Conservation (phyloP, 2,888 invertebrate genomes). For the Cremastobaeus sp. region DNA sequence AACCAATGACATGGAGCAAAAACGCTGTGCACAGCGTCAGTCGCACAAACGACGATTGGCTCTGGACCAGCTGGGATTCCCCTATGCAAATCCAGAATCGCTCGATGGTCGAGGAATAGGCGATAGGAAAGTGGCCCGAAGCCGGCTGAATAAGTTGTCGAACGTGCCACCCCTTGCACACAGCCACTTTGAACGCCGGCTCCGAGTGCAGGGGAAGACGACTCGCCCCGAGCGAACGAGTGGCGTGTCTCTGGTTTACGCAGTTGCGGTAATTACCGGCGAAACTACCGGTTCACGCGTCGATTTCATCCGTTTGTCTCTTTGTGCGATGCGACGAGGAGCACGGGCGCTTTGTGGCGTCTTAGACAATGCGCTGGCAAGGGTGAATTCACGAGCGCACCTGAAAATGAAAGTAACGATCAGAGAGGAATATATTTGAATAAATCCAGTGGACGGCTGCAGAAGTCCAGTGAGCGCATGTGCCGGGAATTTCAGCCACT, state of each 20-base stretch:
- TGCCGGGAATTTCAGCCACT: too few species aligned
- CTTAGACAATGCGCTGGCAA: constrained; percentile 19
- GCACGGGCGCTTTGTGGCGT: constrained; percentile 15
- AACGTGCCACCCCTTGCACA: constrained; percentile 2
- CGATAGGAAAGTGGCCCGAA: not conserved
- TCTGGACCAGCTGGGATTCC: too few species aligned
- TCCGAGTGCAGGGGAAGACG: constrained; percentile 40
- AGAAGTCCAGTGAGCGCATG: too few species aligned
- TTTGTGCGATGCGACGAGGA: constrained; percentile 45
- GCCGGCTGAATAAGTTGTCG: constrained; percentile 37
- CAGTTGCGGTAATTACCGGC: constrained; percentile 57
- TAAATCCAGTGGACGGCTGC: too few species aligned
- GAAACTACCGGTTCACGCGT: constrained; percentile 45
- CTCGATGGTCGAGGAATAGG: too few species aligned
- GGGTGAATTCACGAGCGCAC: too few species aligned
- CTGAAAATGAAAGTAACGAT: too few species aligned
- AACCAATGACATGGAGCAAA: constrained; percentile 64
- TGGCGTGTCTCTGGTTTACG: constrained; percentile 58
- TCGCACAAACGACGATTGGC: too few species aligned
- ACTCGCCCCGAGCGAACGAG: constrained; percentile 49
- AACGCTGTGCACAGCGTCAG: constrained; percentile 70
- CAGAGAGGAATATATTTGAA: too few species aligned
- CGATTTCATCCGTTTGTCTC: constrained; percentile 46
- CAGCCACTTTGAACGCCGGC: constrained; percentile 29
- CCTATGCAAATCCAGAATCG: too few species aligned